Conservation (phyloP, 2,888 invertebrate genomes). For the Panorpa germanica region DNA sequence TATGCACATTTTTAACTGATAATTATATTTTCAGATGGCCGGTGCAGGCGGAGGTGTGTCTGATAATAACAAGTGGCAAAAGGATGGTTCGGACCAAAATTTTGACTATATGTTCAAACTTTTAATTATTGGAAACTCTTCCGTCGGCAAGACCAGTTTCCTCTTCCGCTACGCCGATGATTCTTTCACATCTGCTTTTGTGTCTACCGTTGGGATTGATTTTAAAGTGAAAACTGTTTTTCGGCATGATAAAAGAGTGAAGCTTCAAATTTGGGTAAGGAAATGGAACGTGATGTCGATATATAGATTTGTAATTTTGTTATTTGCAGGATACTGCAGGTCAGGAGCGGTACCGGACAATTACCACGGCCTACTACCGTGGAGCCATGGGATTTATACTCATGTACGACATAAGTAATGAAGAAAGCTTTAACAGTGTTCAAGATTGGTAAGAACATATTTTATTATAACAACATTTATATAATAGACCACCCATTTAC, state of each 20-base stretch:
- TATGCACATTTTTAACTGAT: no score
- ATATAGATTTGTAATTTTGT: constrained; percentile 3
- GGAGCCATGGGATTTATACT: constrained; percentile 99
- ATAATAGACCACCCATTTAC: no score
- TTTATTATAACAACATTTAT: no score
- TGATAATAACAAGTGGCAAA: constrained; percentile 70
- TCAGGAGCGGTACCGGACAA: constrained; percentile 69
- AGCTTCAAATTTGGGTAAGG: constrained; percentile 97
- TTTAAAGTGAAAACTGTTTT: constrained; percentile 99
- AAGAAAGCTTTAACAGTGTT: constrained; percentile 98
- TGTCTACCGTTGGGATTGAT: constrained; percentile 98
- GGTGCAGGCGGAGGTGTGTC: constrained; percentile 46
- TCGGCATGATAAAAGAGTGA: constrained; percentile 97
- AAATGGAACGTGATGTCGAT: constrained; percentile 4
- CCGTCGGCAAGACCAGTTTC: constrained; percentile 96
- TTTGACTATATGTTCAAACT: constrained; percentile 99
- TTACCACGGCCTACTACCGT: constrained; percentile 78
- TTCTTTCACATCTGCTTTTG: constrained; percentile 98
- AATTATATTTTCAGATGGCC: constrained; percentile 31
- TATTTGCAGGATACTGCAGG: constrained; percentile 56
- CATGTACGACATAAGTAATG: constrained; percentile 99
- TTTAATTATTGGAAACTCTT: constrained; percentile 90
- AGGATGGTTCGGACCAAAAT: constrained; percentile 88
- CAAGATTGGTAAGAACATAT: constrained; percentile 78
- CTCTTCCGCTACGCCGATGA: constrained; percentile 98